Evolutionary conservation across 2,797 vertebrate species (phyloP), one percentile per base, ranked within the genome.

Genomic region (Danio choprae): DNA sequence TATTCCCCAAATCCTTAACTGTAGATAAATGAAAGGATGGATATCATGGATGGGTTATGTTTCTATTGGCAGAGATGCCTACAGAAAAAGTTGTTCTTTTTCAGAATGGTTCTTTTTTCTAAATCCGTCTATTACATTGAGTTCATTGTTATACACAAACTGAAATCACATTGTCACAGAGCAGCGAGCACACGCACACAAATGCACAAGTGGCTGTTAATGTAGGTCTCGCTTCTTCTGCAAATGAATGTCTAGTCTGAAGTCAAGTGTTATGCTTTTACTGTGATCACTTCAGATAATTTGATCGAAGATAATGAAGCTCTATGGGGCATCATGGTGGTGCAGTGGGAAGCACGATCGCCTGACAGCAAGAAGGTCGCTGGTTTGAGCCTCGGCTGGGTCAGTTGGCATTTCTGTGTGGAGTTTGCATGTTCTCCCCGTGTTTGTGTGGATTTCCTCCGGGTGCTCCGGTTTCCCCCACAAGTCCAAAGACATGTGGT

Each of bases 271-370:
- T 63, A 6, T 12, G 11, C 13, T 7, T 1, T 64, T 36, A 51
- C 48, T 53, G 43, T 67, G 22, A 67, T 69, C 50, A 69, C 46
- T 56, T 75, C 46, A 40, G 20, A 40, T 80, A 41, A 77, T 81
- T 67, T 50, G n/a, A 60, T 69, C 63, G 70, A 55, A 71, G 56
- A 41, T 78, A 80, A 80, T 83, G 60, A 79, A 53, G 63, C 56
- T 53, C 59, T 79, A 63, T 80, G 46, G 38, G n/a, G n/a, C n/a
- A n/a, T n/a, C n/a, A n/a, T n/a, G n/a, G n/a, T n/a, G n/a, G n/a
- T n/a, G n/a, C n/a, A n/a, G n/a, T n/a, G n/a, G n/a, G n/a, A n/a
- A n/a, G n/a, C n/a, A n/a, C n/a, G n/a, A n/a, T n/a, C n/a, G n/a
- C n/a, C n/a, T n/a, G n/a, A n/a, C n/a, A n/a, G n/a, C n/a, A n/a